Evolutionary conservation across 2,797 vertebrate species (phyloP).

Genomic region (Arrhamphus sclerolepis): DNA sequence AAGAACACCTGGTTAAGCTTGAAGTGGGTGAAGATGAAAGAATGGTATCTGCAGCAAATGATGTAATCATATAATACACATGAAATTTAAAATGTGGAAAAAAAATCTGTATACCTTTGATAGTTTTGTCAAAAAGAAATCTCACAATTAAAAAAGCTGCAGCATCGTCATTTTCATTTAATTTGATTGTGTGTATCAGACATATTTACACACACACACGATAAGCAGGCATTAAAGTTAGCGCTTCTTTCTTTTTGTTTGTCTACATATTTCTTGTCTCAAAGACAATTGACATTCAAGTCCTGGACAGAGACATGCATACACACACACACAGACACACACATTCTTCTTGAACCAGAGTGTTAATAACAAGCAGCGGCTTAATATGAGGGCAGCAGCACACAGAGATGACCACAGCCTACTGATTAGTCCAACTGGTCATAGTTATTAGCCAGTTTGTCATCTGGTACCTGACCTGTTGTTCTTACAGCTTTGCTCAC

Average conservation of each 20-base stretch:
- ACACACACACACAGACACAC: neutral
- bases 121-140: too few relatives aligned
- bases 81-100: too few relatives aligned
- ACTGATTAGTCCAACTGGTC: slow-evolving; percentile 76
- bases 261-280: too few relatives aligned
- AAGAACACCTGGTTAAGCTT: slow-evolving; percentile 14
- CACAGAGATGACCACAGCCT: slow-evolving; percentile 57
- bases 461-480: slow-evolving; percentile 56
- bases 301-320: neutral
- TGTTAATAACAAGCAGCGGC: slow-evolving; percentile 74
- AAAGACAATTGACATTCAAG: too few relatives aligned
- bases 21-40: slow-evolving; percentile 8
- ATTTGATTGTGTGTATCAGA: neutral
- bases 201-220: too few relatives aligned
- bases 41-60: neutral
- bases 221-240: too few relatives aligned
- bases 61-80: too few relatives aligned
- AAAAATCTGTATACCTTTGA: too few relatives aligned
- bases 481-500: slow-evolving; percentile 35
- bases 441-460: slow-evolving; percentile 72
- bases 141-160: too few relatives aligned
- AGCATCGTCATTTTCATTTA: slow-evolving; percentile 7
- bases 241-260: too few relatives aligned
- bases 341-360: slow-evolving; percentile 28
- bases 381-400: slow-evolving; percentile 68